A percentile compares a stretch with the other conserved stretches of the same genome.
Evolutionary conservation across 2,113 vertebrate genomes (phyloP).

Genomic region (Candoia aspera): DNA sequence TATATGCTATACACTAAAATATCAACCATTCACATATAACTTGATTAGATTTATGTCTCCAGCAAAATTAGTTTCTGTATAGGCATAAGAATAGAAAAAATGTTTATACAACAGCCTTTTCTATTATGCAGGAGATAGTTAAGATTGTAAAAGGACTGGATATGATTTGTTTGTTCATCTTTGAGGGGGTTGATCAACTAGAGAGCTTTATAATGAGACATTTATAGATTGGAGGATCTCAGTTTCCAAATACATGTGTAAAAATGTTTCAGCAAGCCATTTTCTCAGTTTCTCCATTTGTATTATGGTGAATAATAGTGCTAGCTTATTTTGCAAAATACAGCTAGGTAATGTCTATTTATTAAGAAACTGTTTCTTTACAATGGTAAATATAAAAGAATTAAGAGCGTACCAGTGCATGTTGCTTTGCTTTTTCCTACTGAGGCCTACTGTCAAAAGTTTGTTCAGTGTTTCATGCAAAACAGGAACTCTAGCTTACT

Average conservation of each 20-base stretch:
- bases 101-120: background rate
- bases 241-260: slow-evolving; percentile 11
- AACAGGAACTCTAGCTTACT: background rate
- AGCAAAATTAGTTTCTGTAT: slow-evolving; percentile 26
- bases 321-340: background rate
- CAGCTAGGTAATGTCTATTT: background rate
- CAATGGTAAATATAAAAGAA: background rate
- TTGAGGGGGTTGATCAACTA: background rate
- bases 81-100: background rate
- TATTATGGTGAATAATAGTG: background rate
- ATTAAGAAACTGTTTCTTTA: background rate
- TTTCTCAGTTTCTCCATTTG: background rate
- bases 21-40: slow-evolving; percentile 20
- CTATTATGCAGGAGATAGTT: background rate
- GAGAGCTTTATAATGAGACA: background rate
- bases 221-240: background rate
- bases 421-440: background rate
- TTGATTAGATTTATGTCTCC: background rate
- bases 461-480: background rate
- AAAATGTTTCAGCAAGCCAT: background rate
- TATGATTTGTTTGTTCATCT: background rate
- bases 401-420: background rate
- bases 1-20: slow-evolving; percentile 23
- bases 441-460: background rate
- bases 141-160: background rate